A percentile compares a stretch with the other conserved stretches of the same genome.
Evolutionary conservation across 2,888 invertebrate species (phyloP).

Genomic region (Pammene aurita): DNA sequence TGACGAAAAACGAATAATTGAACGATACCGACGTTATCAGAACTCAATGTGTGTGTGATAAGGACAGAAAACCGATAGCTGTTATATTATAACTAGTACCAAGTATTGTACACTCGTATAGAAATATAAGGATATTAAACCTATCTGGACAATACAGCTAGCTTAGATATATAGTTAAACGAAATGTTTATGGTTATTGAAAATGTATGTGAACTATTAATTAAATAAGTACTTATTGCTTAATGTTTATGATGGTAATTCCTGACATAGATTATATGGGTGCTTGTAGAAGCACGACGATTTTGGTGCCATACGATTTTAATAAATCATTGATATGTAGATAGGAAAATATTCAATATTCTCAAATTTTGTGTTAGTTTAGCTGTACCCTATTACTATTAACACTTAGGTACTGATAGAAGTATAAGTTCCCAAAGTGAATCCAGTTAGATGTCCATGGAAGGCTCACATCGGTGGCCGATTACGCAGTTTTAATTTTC

Average conservation of each 20-base stretch:
- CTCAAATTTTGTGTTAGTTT: slow-evolving; percentile 42
- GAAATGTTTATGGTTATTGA: slow-evolving; percentile 41
- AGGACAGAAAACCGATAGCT: background rate
- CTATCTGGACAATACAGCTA: slow-evolving; percentile 61
- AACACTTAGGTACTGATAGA: slow-evolving; percentile 1
- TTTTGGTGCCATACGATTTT: slow-evolving; percentile 68
- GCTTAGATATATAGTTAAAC: slow-evolving; percentile 50
- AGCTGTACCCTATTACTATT: slow-evolving; percentile 11
- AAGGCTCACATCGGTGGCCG: background rate
- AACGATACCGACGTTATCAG: background rate
- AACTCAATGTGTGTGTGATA: background rate
- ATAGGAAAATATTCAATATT: slow-evolving; percentile 65
- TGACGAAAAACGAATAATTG: background rate
- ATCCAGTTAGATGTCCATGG: background rate
- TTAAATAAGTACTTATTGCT: slow-evolving; percentile 20
- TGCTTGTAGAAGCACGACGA: slow-evolving; percentile 49
- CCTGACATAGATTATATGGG: slow-evolving; percentile 45
- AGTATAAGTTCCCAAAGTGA: background rate
- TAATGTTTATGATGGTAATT: slow-evolving; percentile 41
- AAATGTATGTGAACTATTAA: slow-evolving; percentile 27
- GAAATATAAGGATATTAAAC: slow-evolving; percentile 58
- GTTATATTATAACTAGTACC: background rate
- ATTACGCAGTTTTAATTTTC: background rate
- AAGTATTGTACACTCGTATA: slow-evolving; percentile 44
- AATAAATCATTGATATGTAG: slow-evolving; percentile 59